phyloP scores from a whole-genome alignment of 2,888 invertebrate species.

The Meganola albula region DNA sequence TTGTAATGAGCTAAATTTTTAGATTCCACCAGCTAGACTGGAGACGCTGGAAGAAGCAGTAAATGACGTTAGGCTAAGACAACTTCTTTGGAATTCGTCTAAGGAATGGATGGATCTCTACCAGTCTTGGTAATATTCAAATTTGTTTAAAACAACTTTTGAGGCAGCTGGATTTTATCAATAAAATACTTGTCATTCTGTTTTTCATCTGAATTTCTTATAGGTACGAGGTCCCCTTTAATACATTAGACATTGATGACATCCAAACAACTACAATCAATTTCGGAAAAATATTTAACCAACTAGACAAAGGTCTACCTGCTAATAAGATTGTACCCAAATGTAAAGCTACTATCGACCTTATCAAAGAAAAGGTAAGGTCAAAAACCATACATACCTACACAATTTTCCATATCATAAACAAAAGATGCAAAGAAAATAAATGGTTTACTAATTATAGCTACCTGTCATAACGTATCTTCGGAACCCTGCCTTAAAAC shows the following conservation, averaged over 20 bases:
- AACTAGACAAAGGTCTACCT: constrained; percentile 89
- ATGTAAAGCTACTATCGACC: constrained; percentile 86
- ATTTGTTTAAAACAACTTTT: not conserved
- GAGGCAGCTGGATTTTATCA: no score
- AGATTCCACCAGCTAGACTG: constrained; percentile 90
- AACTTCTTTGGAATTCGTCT: constrained; percentile 87
- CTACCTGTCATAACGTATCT: constrained; percentile 88
- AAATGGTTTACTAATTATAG: no score
- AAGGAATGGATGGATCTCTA: constrained; percentile 84
- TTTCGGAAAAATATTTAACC: constrained; percentile 84
- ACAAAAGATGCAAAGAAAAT: no score
- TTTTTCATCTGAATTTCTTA: no score
- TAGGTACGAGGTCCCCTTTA: constrained; percentile 76
- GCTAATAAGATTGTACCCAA: constrained; percentile 86
- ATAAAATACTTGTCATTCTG: no score
- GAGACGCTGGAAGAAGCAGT: constrained; percentile 89
- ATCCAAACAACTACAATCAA: constrained; percentile 82
- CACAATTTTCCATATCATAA: no score
- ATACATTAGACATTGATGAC: constrained; percentile 83
- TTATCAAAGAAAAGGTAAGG: constrained; percentile 85
- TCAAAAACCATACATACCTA: no score
- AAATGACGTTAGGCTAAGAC: constrained; percentile 87
- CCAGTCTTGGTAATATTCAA: constrained; percentile 76
- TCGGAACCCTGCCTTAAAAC: constrained; percentile 86
- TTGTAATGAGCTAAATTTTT: no score